A percentile compares a stretch with the other conserved stretches of the same genome.
Conservation (phyloP, 2,888 invertebrate genomes). For the Mantis religiosa region DNA sequence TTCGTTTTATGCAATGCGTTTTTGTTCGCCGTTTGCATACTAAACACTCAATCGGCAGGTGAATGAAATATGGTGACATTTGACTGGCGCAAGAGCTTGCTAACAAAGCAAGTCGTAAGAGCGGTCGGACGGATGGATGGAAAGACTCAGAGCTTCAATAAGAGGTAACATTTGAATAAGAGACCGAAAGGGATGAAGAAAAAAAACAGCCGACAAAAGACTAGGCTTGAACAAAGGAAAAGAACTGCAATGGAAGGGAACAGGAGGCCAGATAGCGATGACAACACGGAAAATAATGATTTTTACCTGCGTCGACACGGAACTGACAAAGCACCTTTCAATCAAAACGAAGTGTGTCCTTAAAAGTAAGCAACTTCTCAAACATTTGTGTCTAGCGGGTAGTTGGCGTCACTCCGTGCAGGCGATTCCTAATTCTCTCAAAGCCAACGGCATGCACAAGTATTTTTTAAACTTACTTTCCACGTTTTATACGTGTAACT, state of each 20-base stretch:
- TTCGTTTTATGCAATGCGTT: neutral
- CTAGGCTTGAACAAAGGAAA: neutral
- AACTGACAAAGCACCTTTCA: neutral
- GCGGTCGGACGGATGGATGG: neutral
- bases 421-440: neutral
- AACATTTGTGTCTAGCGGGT: neutral
- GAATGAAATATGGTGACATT: slow-evolving; percentile 13
- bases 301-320: neutral
- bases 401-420: neutral
- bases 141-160: neutral
- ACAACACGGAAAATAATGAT: neutral
- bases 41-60: neutral
- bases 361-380: neutral
- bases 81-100: neutral
- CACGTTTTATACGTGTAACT: no score
- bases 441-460: no score
- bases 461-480: no score
- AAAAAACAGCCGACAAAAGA: neutral
- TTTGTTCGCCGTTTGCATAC: neutral
- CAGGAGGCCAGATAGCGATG: neutral
- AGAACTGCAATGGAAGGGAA: neutral
- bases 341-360: neutral
- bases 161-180: slow-evolving; percentile 11
- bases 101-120: neutral
- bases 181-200: neutral